phyloP scores from a whole-genome alignment of 30 jellyfish, hydroid and myxozoan genomes.

The Aurelia sp. region DNA sequence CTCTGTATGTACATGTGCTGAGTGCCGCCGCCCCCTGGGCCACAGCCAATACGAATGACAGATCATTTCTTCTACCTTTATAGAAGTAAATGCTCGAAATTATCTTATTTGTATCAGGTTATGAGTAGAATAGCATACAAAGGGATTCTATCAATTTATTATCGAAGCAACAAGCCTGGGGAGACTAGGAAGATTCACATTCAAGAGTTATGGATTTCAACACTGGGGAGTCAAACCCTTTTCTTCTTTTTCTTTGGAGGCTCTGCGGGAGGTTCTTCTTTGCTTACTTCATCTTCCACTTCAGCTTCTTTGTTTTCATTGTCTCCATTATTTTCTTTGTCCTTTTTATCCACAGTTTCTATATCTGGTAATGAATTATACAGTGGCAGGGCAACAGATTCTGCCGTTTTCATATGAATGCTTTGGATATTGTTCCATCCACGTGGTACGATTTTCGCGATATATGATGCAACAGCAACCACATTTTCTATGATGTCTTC shows the following conservation, averaged over 20 bases:
- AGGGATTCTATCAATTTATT: too few relatives aligned
- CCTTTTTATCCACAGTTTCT: conserved; percentile 4
- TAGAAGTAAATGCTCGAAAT: too few relatives aligned
- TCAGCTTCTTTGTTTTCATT: conserved; percentile 19
- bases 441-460: conserved; percentile 83
- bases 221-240: not conserved
- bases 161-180: too few relatives aligned
- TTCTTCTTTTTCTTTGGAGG: conserved; percentile 56
- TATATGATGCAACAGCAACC: conserved; percentile 36
- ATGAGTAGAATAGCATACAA: too few relatives aligned
- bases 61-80: too few relatives aligned
- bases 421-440: conserved; percentile 89
- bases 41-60: too few relatives aligned
- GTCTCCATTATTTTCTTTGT: not conserved
- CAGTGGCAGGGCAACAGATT: conserved; percentile 89
- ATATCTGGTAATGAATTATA: conserved; percentile 80
- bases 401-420: conserved; percentile 82
- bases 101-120: too few relatives aligned
- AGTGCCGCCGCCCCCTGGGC: too few relatives aligned
- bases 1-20: too few relatives aligned
- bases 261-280: not conserved
- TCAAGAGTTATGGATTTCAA: not conserved
- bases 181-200: too few relatives aligned
- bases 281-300: too few relatives aligned
- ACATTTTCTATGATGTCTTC: conserved; percentile 80